These are phyloP conservation scores for Stenchaetothrips biformis DNA, from an alignment of 2,888 invertebrate genomes.

Conservation along the genomic window DNA sequence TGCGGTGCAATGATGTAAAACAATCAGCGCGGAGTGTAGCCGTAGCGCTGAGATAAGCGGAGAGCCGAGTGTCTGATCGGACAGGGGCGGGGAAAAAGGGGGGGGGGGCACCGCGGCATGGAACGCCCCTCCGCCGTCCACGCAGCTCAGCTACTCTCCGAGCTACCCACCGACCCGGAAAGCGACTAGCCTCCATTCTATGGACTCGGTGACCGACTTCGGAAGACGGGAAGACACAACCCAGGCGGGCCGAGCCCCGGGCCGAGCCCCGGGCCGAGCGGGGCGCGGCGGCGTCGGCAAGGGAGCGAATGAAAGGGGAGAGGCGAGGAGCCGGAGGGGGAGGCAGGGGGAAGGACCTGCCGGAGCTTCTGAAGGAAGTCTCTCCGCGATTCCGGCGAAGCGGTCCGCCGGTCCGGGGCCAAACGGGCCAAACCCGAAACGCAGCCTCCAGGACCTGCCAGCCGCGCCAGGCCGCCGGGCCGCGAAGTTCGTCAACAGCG, in stretches of 20 bases:
- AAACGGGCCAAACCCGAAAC: too few relatives aligned
- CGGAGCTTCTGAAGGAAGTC: not conserved
- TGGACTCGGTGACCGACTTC: slow-evolving; percentile 22
- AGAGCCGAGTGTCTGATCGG: not conserved
- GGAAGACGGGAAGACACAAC: not conserved
- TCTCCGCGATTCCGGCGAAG: not conserved
- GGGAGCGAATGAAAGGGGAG: too few relatives aligned
- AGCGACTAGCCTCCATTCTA: slow-evolving; percentile 18
- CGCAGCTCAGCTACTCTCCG: not conserved
- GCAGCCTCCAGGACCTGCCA: too few relatives aligned
- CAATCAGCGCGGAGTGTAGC: not conserved
- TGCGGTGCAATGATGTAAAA: slow-evolving; percentile 2
- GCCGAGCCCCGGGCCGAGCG: not conserved
- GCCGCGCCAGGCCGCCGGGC: not conserved
- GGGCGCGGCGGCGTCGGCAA: not conserved
- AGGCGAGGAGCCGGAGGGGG: not conserved
- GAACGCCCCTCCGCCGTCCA: too few relatives aligned
- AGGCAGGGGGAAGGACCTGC: not conserved
- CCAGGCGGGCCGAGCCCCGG: not conserved
- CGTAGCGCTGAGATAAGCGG: not conserved
- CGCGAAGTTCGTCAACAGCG: not conserved
- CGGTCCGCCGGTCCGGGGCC: not conserved
- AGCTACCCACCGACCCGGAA: slow-evolving; percentile 3
- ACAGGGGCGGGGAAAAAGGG: not conserved
- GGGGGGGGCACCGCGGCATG: not conserved